A percentile compares a stretch with the other conserved stretches of the same genome.
Evolutionary conservation across 2,113 vertebrate species (phyloP).

Genomic region (Psilopsiagon aurifrons): DNA sequence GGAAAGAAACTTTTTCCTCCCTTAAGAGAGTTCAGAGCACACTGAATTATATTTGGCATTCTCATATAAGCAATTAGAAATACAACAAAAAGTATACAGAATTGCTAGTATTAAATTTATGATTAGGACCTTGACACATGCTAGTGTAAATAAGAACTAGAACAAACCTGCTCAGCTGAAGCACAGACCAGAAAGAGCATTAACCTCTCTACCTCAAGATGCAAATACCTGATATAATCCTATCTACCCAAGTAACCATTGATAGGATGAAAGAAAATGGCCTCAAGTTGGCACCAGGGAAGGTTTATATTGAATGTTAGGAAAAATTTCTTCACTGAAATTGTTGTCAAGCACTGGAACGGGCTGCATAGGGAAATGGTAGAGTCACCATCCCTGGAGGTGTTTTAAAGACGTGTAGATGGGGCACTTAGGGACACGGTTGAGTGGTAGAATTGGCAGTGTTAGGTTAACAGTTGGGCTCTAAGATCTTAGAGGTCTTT

Average conservation of each 20-base stretch:
- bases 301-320: not conserved
- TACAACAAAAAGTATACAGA: not conserved
- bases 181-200: not conserved
- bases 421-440: not conserved
- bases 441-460: not conserved
- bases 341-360: not conserved
- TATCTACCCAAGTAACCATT: not conserved
- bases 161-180: not conserved
- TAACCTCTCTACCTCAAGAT: not conserved
- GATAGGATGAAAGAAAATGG: not conserved
- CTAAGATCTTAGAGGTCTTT: not conserved
- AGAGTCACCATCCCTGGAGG: not conserved
- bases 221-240: not conserved
- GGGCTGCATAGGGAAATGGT: not conserved
- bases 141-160: not conserved
- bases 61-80: conserved; percentile 22
- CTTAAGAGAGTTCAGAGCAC: conserved; percentile 9
- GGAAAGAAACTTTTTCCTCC: conserved; percentile 10
- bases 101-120: not conserved
- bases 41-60: not conserved
- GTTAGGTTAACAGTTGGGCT: not conserved
- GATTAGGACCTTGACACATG: not conserved
- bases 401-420: not conserved
- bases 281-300: not conserved
- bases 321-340: not conserved